Evolutionary conservation across 2,797 vertebrate genomes (phyloP), one percentile per base, ranked within the genome.

Genomic region (Coccyzus lansbergi): DNA sequence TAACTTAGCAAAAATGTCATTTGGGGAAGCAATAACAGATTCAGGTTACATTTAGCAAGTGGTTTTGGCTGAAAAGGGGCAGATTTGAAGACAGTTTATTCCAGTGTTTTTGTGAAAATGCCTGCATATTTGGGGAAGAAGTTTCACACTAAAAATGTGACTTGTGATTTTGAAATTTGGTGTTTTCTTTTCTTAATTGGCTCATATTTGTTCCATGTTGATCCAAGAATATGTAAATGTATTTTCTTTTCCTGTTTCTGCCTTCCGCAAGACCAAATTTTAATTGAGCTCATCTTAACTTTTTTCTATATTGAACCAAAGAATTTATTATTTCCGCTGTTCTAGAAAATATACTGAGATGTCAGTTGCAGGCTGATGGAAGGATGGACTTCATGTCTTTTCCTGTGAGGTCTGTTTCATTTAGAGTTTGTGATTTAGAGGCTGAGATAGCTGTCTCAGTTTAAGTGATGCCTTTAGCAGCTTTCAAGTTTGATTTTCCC

Each of bases 1-100:
- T 87, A 93, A 81, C 31, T 83, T 89, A 90, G 53, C 86, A 91
- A 48, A 91, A 83, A 92, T 91, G 79, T 53, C 53, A 65, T 92
- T 94, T 93, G 42, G 56, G 71, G 42, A 92, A 91, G 92, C 75
- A 92, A 59, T 48, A 86, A 83, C 42, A 64, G 65, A 80, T 69
- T 93, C 76, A 90, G 76, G 40, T 92, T 87, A 82, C 58, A 92
- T 86, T 87, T 89, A 83, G 53, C 25, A 69, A 85, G 58, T 74
- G 31, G 16, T 78, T 93, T 96, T 68, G 65, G 19, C 72, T 86
- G 60, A 75, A 68, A 80, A 78, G 56, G 31, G 69, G 63, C 29
- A 84, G 65, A 89, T 87, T 60, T 67, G 58, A 70, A 71, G 56
- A 33, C 18, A 18, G 31, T 60, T 77, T 53, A 63, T 75, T 87